phyloP scores from a whole-genome alignment of 1,140 invertebrate genomes.

The Heliconius eleuchia region DNA sequence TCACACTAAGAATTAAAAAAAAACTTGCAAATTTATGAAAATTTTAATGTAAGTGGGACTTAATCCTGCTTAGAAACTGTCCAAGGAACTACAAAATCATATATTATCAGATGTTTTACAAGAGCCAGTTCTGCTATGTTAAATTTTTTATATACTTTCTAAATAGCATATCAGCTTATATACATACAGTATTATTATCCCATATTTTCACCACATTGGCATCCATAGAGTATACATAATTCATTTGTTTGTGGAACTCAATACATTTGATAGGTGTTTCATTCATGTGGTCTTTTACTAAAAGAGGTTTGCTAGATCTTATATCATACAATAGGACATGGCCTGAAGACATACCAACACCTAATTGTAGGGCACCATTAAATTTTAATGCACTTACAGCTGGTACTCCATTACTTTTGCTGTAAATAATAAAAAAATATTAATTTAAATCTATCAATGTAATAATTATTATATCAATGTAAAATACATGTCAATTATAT shows the following conservation, averaged over 20 bases:
- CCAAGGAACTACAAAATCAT: too few relatives aligned
- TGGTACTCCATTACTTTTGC: slow-evolving; percentile 85
- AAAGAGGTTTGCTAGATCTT: slow-evolving; percentile 92
- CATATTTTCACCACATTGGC: slow-evolving; percentile 96
- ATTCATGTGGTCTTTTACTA: slow-evolving; percentile 97
- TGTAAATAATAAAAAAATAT: slow-evolving; percentile 43
- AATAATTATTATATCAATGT: not conserved
- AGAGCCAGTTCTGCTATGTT: too few relatives aligned
- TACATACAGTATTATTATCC: slow-evolving; percentile 92
- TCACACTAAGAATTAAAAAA: too few relatives aligned
- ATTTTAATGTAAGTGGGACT: too few relatives aligned
- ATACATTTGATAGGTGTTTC: slow-evolving; percentile 95
- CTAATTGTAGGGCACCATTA: slow-evolving; percentile 92
- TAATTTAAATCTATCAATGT: not conserved
- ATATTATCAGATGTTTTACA: too few relatives aligned
- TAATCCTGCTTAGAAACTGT: too few relatives aligned
- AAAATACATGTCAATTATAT: too few relatives aligned
- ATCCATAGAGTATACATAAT: slow-evolving; percentile 96
- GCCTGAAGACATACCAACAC: slow-evolving; percentile 95
- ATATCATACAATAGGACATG: slow-evolving; percentile 98
- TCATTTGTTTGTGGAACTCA: slow-evolving; percentile 90
- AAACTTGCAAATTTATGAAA: too few relatives aligned
- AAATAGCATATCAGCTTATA: not conserved
- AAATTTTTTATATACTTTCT: too few relatives aligned
- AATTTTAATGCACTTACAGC: slow-evolving; percentile 91